Evolutionary conservation across 2,888 invertebrate genomes (phyloP), one percentile per base, ranked within the genome.

Genomic region (Drosophila sordidula): DNA sequence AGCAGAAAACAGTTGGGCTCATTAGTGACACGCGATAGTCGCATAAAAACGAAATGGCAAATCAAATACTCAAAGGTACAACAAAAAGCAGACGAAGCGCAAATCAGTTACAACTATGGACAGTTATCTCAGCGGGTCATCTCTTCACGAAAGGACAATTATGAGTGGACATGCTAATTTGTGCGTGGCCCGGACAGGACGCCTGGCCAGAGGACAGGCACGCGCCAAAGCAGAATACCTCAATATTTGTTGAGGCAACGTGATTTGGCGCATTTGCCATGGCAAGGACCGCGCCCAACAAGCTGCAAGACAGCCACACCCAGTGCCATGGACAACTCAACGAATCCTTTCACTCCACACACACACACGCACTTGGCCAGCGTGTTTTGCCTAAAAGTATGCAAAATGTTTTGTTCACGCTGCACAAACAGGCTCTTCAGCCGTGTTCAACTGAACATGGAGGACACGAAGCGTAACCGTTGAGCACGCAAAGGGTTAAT

Each of bases 101-200:
- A 90, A 90, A 91, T 90, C 91, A 84, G 90, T 88, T 79, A 86
- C 78, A 90, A 87, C 88, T 90, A 83, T 79, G 78, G 70, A 70
- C 70, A 71, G 79, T 90, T 90, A 90, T 86, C 90, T 82, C 89
- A 79, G 77, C 86, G 82, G 91, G 91, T 90, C 90, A 89, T 90
- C 89, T 89, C 78, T 75, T 74, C 88, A 88, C 88, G 85, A 81
- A 90, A 80, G 74, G 80, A 87, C 89, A 90, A 90, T 90, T 90
- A 87, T 88, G 80, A 75, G 69, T 72, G 85, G 89, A 90, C 90
- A 89, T 90, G 91, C 90, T 91, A 90, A 90, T 90, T 90, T 89
- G 81, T 87, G 85, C 88, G 77, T 89, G 85, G 72, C 39, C 41
- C 14, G 9, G 11, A 5, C 11, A 6, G 22, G 18, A 32, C 32